phyloP scores from a whole-genome alignment of 1,140 invertebrate species.

The Trichonephila inaurata region DNA sequence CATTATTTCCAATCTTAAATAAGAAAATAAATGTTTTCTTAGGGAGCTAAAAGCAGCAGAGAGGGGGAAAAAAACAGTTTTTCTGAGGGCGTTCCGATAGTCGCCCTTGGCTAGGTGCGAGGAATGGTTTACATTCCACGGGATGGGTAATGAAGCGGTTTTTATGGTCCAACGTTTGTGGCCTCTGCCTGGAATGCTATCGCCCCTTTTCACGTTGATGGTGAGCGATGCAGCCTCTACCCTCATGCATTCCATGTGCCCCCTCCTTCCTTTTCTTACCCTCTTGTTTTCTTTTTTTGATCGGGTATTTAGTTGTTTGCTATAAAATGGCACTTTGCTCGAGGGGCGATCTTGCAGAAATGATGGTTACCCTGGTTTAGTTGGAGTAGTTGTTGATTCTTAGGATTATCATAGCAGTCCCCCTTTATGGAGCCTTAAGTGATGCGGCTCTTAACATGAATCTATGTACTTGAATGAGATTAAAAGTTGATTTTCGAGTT shows the following conservation, averaged over 20 bases:
- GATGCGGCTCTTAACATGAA: no score
- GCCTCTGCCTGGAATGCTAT: slow-evolving; percentile 6
- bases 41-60: neutral
- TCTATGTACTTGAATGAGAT: no score
- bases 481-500: no score
- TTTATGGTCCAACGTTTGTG: neutral
- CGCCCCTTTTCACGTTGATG: neutral
- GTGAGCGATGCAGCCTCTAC: no score
- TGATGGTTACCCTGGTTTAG: neutral
- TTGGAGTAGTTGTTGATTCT: no score
- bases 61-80: no score
- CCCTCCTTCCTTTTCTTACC: neutral
- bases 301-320: neutral
- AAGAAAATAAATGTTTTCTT: neutral
- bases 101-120: slow-evolving; percentile 1
- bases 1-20: neutral
- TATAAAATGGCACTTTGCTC: neutral
- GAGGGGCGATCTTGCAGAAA: neutral
- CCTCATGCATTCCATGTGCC: neutral
- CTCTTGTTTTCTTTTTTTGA: neutral
- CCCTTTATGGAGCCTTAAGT: no score
- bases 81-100: neutral
- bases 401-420: no score
- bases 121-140: neutral
- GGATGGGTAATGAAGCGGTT: slow-evolving; percentile 17